These are phyloP conservation scores for Gymnobelideus leadbeateri DNA, from an alignment of 2,113 vertebrate species.

Conservation along the genomic window DNA sequence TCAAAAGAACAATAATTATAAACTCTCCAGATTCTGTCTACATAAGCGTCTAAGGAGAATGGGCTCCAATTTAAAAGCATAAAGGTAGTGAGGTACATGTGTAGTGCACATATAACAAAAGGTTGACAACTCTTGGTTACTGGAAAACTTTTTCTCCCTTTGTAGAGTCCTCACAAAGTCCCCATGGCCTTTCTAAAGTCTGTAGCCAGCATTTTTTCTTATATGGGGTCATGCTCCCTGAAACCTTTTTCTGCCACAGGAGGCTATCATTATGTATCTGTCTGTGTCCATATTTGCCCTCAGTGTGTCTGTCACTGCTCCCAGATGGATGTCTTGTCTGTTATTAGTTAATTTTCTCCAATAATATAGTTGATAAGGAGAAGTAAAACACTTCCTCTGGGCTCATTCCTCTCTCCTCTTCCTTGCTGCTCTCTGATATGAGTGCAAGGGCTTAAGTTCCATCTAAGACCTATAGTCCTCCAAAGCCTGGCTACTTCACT, in stretches of 20 bases:
- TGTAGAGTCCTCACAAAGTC: neutral
- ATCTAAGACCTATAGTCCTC: neutral
- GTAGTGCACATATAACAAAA: neutral
- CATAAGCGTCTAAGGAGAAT: neutral
- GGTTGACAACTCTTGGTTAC: neutral
- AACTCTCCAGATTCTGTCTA: neutral
- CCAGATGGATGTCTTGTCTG: neutral
- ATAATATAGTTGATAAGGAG: neutral
- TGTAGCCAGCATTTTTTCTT: neutral
- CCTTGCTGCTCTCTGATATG: neutral
- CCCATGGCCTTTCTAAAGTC: neutral
- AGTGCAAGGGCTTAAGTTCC: neutral
- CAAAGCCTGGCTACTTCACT: neutral
- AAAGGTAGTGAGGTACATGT: neutral
- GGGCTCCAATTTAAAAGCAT: neutral
- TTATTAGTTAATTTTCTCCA: neutral
- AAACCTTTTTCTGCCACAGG: neutral
- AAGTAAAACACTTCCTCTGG: neutral
- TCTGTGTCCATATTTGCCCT: neutral
- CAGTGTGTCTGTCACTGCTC: neutral
- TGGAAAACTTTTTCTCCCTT: neutral
- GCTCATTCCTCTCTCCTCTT: neutral
- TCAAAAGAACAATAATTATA: neutral
- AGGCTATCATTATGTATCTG: neutral
- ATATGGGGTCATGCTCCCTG: neutral